Base-by-base conservation (phyloP, 1,140 invertebrate genomes). In the Medauroidea extradentata region DNA sequence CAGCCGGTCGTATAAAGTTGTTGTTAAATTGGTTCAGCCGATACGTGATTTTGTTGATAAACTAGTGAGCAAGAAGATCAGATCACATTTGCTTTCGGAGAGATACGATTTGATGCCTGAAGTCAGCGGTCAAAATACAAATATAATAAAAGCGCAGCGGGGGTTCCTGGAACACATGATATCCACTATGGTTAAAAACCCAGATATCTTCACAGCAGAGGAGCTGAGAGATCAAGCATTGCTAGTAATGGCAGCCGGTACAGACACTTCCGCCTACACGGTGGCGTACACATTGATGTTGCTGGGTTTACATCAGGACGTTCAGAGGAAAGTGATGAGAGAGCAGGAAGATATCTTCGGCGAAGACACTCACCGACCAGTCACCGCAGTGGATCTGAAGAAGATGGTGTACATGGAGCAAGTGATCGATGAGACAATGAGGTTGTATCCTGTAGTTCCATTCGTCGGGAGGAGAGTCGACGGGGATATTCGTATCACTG, bases 291-390 rank as follows among this genome's bases (percentile, higher is more conserved):
- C 38, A 11, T 21, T 57, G 5, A 16, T 23, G 14, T 34, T 44
- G 0, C 11, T 57, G 41, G 54, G 54, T 2, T 24, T 49, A 13
- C 43, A 46, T 13, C 24, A 57, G 43, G 65, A 65, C 9, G 50
- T 65, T 11, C 54, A 57, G 3, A 4, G 27, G 2, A 23, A 24
- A 2, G 38, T 49, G 8, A 3, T 49, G 2, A 21, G 38, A 43
- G 42, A 57, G n/a, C 44, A 48, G 43, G 23, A 14, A 27, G 41
- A 3, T 18, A 43, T 57, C 11, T 57, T 57, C 27, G 42, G 44
- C 4, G 48, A 41, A 25, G 44, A 57, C 18, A 23, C 41, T 2
- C 9, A 46, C 41, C n/a, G 42, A 19, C 43, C 21, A 3, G 41
- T 57, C 0, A 57, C 54, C 14, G 23, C 3, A 8, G 44, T 43